Evolutionary conservation across 2,888 invertebrate species (phyloP).

Genomic region (Nemapogon koenigi): DNA sequence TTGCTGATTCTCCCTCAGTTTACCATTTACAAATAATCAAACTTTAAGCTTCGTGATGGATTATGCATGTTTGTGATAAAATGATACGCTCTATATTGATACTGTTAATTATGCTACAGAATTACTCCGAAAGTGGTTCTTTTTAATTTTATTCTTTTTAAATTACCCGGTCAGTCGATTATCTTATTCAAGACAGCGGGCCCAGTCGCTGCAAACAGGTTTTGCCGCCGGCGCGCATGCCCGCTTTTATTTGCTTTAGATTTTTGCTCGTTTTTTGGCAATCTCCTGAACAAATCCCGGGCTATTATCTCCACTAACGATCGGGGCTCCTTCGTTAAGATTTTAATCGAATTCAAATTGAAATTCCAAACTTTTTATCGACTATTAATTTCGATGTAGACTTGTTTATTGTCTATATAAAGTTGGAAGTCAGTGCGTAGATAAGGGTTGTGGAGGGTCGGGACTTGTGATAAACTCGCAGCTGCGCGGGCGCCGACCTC

Average conservation of each 20-base stretch:
- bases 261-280: slow-evolving; percentile 59
- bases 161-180: slow-evolving; percentile 52
- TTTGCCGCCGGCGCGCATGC: slow-evolving; percentile 37
- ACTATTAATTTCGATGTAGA: slow-evolving; percentile 30
- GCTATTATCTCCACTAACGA: slow-evolving; percentile 57
- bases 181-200: slow-evolving; percentile 38
- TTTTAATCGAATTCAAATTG: slow-evolving; percentile 48
- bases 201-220: slow-evolving; percentile 40
- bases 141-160: slow-evolving; percentile 46
- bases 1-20: too few relatives aligned
- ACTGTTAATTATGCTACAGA: slow-evolving; percentile 44
- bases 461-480: slow-evolving; percentile 41
- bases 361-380: slow-evolving; percentile 35
- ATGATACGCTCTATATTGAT: slow-evolving; percentile 9
- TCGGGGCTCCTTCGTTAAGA: slow-evolving; percentile 52
- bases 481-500: slow-evolving; percentile 45
- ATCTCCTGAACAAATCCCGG: slow-evolving; percentile 25
- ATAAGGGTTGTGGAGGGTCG: slow-evolving; percentile 52
- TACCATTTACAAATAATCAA: too few relatives aligned
- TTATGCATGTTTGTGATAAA: too few relatives aligned
- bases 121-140: slow-evolving; percentile 27
- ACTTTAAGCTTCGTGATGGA: too few relatives aligned
- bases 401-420: slow-evolving; percentile 41
- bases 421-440: slow-evolving; percentile 31
- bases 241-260: slow-evolving; percentile 59